phyloP scores from a whole-genome alignment of 92 coral and sea anemone genomes.

The Zoanthus solanderi region DNA sequence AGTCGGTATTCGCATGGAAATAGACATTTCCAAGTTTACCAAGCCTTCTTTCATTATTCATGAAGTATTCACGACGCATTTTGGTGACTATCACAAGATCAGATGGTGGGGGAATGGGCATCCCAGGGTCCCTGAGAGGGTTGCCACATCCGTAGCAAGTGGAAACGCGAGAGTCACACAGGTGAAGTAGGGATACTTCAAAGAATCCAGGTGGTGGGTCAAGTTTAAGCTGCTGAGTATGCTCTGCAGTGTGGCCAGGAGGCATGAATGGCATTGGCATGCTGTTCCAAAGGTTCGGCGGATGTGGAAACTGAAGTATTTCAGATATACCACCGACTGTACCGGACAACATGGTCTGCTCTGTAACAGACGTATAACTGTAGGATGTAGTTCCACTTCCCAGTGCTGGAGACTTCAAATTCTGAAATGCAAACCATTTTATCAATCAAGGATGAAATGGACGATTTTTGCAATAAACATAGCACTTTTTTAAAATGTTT shows the following conservation, averaged over 20 bases:
- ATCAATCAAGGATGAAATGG: not conserved
- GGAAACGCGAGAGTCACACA: conserved; percentile 1
- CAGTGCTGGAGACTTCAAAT: not conserved
- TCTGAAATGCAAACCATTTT: conserved; percentile 5
- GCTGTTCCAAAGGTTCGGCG: not conserved
- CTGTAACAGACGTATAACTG: not conserved
- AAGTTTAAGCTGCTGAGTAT: not conserved
- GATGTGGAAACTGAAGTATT: conserved; percentile 3
- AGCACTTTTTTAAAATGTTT: not conserved
- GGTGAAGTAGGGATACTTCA: not conserved
- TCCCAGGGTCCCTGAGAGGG: not conserved
- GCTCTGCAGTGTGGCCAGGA: conserved; percentile 9
- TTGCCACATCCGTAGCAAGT: conserved; percentile 13
- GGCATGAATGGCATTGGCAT: not conserved
- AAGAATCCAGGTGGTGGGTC: not conserved
- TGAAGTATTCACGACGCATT: conserved; percentile 17
- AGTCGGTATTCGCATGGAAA: not conserved
- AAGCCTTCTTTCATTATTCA: not conserved
- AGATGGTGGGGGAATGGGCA: not conserved
- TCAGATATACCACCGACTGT: conserved; percentile 1
- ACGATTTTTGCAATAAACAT: not conserved
- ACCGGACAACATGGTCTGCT: not conserved
- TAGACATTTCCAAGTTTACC: conserved; percentile 15
- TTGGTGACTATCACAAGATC: conserved; percentile 9
- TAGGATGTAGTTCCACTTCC: not conserved